A percentile compares a stretch with the other conserved stretches of the same genome.
phyloP scores from a whole-genome alignment of 2,797 vertebrate species.

The Anniella stebbinsi region DNA sequence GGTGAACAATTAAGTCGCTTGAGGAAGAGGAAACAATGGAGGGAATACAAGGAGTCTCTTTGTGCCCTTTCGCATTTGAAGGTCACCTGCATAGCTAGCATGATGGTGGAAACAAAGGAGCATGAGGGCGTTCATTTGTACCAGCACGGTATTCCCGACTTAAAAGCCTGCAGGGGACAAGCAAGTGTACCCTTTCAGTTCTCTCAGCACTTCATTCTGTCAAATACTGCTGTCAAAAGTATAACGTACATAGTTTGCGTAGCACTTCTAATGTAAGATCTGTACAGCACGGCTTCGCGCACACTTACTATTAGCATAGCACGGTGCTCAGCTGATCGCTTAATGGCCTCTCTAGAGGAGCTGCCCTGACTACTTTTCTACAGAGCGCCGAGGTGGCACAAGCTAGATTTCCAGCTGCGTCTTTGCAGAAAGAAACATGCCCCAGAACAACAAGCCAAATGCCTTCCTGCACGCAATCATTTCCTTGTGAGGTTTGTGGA shows the following conservation, averaged over 20 bases:
- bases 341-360: neutral
- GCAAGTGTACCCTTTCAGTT: neutral
- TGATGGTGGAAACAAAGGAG: neutral
- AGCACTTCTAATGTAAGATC: neutral
- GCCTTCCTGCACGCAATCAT: neutral
- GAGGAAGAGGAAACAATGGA: neutral
- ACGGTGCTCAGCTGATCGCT: neutral
- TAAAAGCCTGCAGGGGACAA: neutral
- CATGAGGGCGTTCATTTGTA: neutral
- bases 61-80: neutral
- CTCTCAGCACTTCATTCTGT: neutral
- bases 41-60: neutral
- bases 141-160: neutral
- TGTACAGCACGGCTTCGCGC: neutral
- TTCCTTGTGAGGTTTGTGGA: neutral
- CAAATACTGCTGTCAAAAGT: conserved; percentile 3
- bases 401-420: neutral
- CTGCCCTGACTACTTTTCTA: neutral
- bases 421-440: neutral
- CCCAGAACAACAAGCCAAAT: neutral
- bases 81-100: neutral
- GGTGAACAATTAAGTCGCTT: neutral
- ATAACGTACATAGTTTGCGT: neutral
- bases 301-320: neutral
- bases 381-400: neutral